These are phyloP conservation scores for Hippocampus abdominalis DNA, from an alignment of 2,113 vertebrate genomes.

Conservation along the genomic window DNA sequence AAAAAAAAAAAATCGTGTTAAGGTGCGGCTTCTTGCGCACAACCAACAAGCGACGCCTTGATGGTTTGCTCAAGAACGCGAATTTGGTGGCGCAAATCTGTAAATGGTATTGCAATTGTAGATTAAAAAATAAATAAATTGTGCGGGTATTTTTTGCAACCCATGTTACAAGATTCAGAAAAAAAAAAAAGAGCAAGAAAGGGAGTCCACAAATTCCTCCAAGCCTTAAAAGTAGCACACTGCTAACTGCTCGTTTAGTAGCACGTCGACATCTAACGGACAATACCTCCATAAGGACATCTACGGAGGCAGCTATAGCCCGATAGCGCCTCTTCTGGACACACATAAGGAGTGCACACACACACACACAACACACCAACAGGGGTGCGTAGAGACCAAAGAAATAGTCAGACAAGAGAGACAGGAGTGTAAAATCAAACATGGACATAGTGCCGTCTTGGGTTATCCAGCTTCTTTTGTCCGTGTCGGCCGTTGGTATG, in stretches of 20 bases:
- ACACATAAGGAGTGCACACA: conserved; percentile 27
- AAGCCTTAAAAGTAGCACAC: conserved; percentile 38
- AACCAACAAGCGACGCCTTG: conserved; percentile 33
- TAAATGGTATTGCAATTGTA: conserved; percentile 21
- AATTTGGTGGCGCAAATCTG: conserved; percentile 41
- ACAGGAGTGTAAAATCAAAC: neutral
- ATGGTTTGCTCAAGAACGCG: conserved; percentile 15
- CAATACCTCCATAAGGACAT: conserved; percentile 70
- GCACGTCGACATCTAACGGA: conserved; percentile 24
- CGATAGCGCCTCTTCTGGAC: conserved; percentile 59
- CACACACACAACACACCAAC: conserved; percentile 20
- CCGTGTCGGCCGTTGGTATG: conserved; percentile 43
- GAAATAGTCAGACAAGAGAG: conserved; percentile 6
- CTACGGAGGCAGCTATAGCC: conserved; percentile 63
- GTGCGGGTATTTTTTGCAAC: neutral
- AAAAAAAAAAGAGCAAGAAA: conserved; percentile 42
- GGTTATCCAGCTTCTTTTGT: conserved; percentile 33
- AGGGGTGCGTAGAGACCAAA: conserved; percentile 1
- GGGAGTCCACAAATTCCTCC: conserved; percentile 31
- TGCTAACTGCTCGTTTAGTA: conserved; percentile 4
- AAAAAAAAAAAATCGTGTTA: neutral
- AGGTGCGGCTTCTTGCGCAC: neutral
- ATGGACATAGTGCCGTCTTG: neutral
- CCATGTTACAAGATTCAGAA: conserved; percentile 28
- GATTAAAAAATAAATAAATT: neutral